Percentiles rank a stretch among this genome's conserved stretches.
phyloP scores from a whole-genome alignment of 2,888 invertebrate genomes.

The Imbricaverruca yamaguchii region DNA sequence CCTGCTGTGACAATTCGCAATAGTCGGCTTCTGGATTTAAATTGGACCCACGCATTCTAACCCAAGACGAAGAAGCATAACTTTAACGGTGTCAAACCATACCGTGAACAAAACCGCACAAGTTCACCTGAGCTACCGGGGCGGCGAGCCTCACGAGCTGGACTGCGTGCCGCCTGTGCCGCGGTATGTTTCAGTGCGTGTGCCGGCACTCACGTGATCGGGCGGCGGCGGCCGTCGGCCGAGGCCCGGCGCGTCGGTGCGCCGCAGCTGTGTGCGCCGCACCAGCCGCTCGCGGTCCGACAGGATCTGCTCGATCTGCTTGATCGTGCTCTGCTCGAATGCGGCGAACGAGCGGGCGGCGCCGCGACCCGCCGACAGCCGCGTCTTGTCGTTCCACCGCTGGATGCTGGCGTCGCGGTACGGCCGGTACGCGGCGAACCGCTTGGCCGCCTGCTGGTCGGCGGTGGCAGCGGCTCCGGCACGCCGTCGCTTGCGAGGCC shows the following conservation, averaged over 20 bases:
- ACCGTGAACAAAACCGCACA: too few relatives aligned
- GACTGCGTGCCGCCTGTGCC: too few relatives aligned
- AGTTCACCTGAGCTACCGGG: too few relatives aligned
- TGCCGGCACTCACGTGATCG: neutral
- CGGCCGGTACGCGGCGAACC: constrained; percentile 54
- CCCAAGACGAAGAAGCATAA: too few relatives aligned
- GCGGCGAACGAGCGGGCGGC: constrained; percentile 52
- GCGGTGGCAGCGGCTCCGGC: neutral
- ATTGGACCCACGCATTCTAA: too few relatives aligned
- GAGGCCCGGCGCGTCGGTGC: constrained; percentile 17
- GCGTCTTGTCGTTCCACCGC: constrained; percentile 93
- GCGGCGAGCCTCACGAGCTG: too few relatives aligned
- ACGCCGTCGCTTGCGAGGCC: constrained; percentile 21
- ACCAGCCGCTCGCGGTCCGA: constrained; percentile 67
- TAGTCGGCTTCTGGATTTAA: too few relatives aligned
- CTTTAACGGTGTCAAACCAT: too few relatives aligned
- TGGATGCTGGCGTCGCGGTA: constrained; percentile 74
- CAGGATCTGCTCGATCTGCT: constrained; percentile 78
- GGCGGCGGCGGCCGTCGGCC: neutral
- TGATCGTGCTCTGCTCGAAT: constrained; percentile 50
- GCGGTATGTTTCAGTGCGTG: too few relatives aligned
- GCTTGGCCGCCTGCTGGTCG: constrained; percentile 42
- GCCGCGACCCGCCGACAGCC: constrained; percentile 55
- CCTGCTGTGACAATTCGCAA: too few relatives aligned
- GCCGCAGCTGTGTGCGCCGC: constrained; percentile 58